A percentile compares a stretch with the other conserved stretches of the same genome.
These are phyloP conservation scores for Cordylochernes scorpioides DNA, from an alignment of 2,888 invertebrate genomes.

Conservation along the genomic window DNA sequence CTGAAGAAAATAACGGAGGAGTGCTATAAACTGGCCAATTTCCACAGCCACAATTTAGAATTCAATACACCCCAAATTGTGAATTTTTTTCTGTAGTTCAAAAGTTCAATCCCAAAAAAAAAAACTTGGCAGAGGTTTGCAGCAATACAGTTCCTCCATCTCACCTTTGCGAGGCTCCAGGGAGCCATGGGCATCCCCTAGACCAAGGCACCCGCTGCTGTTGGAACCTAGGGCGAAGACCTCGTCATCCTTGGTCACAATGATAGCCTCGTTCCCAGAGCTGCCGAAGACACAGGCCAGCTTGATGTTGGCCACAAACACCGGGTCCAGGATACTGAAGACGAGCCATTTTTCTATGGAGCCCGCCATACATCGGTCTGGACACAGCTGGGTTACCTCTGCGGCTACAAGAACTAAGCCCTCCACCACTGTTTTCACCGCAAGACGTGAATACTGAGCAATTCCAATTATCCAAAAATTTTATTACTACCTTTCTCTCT, in stretches of 20 bases:
- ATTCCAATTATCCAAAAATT: too few relatives aligned
- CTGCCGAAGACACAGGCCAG: conserved; percentile 31
- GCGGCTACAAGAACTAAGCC: too few relatives aligned
- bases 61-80: too few relatives aligned
- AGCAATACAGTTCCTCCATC: neutral
- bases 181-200: conserved; percentile 27
- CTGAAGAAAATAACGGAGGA: too few relatives aligned
- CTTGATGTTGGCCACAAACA: conserved; percentile 27
- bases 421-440: too few relatives aligned
- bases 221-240: conserved; percentile 33
- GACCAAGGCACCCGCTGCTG: conserved; percentile 30
- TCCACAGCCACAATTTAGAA: too few relatives aligned
- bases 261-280: conserved; percentile 31
- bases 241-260: conserved; percentile 30
- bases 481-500: too few relatives aligned
- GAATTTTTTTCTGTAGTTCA: too few relatives aligned
- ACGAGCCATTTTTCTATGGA: conserved; percentile 32
- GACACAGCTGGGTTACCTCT: conserved; percentile 2
- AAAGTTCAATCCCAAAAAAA: too few relatives aligned
- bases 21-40: too few relatives aligned
- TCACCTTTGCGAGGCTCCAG: conserved; percentile 19
- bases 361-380: conserved; percentile 8
- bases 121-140: too few relatives aligned
- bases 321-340: conserved; percentile 28
- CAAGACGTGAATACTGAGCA: too few relatives aligned